These are phyloP conservation scores for Agrilus cyanescens DNA, from an alignment of 2,888 invertebrate genomes.

Conservation along the genomic window DNA sequence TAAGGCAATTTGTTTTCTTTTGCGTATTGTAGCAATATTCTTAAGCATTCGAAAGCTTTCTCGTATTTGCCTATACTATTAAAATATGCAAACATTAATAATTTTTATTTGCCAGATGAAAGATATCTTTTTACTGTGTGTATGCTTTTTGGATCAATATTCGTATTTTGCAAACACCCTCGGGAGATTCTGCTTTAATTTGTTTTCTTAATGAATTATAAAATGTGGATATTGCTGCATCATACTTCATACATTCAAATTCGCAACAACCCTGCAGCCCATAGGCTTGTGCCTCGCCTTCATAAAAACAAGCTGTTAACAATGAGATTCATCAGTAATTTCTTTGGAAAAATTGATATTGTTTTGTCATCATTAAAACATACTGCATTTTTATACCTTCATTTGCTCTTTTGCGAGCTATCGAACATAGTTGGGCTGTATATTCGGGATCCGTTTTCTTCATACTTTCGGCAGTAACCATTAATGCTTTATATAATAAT, in stretches of 20 bases:
- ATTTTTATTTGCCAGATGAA: neutral
- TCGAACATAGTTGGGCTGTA: conserved; percentile 37
- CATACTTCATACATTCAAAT: conserved; percentile 37
- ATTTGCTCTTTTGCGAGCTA: conserved; percentile 42
- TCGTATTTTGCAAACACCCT: conserved; percentile 40
- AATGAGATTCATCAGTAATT: too few species aligned
- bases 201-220: conserved; percentile 38
- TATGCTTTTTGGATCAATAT: conserved; percentile 44
- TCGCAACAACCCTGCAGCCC: conserved; percentile 43
- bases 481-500: conserved; percentile 35
- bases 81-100: neutral
- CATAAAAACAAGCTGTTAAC: conserved; percentile 35
- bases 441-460: conserved; percentile 33
- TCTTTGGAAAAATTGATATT: too few species aligned
- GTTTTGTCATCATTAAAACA: too few species aligned
- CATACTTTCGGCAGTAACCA: conserved; percentile 32
- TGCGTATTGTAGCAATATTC: conserved; percentile 20
- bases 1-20: conserved; percentile 20
- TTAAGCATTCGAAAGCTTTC: conserved; percentile 21
- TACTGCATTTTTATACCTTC: too few species aligned
- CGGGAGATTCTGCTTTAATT: conserved; percentile 29
- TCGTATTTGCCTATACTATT: conserved; percentile 21
- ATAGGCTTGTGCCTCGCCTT: conserved; percentile 40
- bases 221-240: conserved; percentile 40
- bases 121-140: conserved; percentile 34